Evolutionary conservation across 1,140 invertebrate species (phyloP), one percentile per base, ranked within the genome.

Genomic region (Euura saliciscinereae): DNA sequence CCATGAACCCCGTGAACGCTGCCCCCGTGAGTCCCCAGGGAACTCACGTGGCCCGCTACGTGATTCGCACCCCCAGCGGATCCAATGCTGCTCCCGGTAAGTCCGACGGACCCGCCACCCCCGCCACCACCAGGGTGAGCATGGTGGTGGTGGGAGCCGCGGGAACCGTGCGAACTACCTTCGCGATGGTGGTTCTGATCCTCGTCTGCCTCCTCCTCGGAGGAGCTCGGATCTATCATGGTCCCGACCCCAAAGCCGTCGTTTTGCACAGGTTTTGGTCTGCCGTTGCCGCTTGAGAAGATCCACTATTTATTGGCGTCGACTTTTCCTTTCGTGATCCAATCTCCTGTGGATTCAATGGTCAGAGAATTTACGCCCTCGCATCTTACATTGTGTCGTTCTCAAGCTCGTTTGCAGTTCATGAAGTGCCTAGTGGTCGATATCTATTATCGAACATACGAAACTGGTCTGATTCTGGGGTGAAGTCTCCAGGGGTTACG

Each of bases 191-290:
- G 89, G 86, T 89, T 91, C 89, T 93, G 91, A 84, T 96, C 94
- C 85, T 95, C 94, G 75, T 96, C 95, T 78, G 92, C 94, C 81
- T 96, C 95, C 83, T 96, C 94, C 85, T 96, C 95, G 68, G 94
- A 96, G 79, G 94, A 96, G 85, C 94, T 96, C 75, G 95, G 95
- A 83, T 96, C 94, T 86, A 96, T 96, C 95, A 96, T 96, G 68
- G 68, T 6, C 44, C 71, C 74, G 71, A 71, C 75, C 75, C 75
- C 77, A 75, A 77, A 74, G 72, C 64, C 72, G 71, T 69, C 74
- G 75, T 78, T 75, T 69, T 76, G 72, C 66, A 73, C 65, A 43
- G 67, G 51, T 71, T 59, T 42, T 28, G 66, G 28, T 67, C 43
- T 67, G 66, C 28, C 66, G 28, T 44, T 67, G 13, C 66, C 66